Evolutionary conservation across 1,140 invertebrate species (phyloP).

Genomic region (Aphaenogaster rudis): DNA sequence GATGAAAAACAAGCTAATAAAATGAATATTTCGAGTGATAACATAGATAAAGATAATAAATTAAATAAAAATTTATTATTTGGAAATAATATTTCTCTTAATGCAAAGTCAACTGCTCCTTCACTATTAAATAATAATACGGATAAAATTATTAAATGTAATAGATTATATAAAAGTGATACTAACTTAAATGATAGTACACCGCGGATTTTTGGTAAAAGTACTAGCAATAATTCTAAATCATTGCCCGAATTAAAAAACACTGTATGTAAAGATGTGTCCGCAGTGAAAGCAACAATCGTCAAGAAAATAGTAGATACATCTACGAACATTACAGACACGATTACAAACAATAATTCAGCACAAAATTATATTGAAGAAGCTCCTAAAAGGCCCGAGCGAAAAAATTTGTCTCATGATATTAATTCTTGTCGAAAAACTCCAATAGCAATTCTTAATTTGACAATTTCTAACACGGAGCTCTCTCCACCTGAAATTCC

Average conservation of each 20-base stretch:
- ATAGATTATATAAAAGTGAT: slow-evolving; percentile 49
- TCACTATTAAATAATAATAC: not conserved
- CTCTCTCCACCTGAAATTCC: slow-evolving; percentile 63
- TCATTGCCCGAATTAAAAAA: slow-evolving; percentile 54
- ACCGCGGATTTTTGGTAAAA: not conserved
- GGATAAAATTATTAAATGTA: not conserved
- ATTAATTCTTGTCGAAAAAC: slow-evolving; percentile 29
- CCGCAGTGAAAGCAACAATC: slow-evolving; percentile 69
- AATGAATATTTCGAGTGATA: not conserved
- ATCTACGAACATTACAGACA: slow-evolving; percentile 43
- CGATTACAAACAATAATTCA: slow-evolving; percentile 2
- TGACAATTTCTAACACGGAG: slow-evolving; percentile 20
- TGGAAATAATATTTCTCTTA: not conserved
- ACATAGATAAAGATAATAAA: slow-evolving; percentile 1
- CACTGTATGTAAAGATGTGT: not conserved
- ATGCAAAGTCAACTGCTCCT: not conserved
- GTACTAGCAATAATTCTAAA: slow-evolving; percentile 27
- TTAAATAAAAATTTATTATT: slow-evolving; percentile 9
- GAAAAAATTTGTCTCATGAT: slow-evolving; percentile 66
- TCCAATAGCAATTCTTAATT: not conserved
- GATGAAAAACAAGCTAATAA: not conserved
- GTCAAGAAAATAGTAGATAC: slow-evolving; percentile 67
- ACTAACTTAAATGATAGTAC: slow-evolving; percentile 22
- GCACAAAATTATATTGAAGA: slow-evolving; percentile 20
- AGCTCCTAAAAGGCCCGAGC: slow-evolving; percentile 73